These are phyloP conservation scores for Anolis apletophallus DNA, from an alignment of 2,797 vertebrate genomes.

Conservation along the genomic window DNA sequence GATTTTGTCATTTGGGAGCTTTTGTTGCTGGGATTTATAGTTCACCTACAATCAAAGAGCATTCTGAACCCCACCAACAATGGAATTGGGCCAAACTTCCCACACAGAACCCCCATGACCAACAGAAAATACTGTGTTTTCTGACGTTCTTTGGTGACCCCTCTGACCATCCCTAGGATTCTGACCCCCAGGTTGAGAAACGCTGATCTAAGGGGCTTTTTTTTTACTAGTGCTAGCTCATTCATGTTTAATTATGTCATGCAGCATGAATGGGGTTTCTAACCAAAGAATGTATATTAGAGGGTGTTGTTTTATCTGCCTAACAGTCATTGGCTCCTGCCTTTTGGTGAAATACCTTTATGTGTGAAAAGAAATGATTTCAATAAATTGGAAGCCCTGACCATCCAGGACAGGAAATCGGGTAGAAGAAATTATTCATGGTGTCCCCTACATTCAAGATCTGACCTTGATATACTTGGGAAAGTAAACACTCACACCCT, in stretches of 20 bases:
- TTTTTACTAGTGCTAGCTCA: too few species aligned
- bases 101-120: too few species aligned
- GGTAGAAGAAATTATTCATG: constrained; percentile 67
- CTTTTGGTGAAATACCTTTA: not conserved
- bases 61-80: too few species aligned
- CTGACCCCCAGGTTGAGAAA: too few species aligned
- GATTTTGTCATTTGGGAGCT: too few species aligned
- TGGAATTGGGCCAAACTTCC: too few species aligned
- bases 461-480: constrained; percentile 65
- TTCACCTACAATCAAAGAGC: too few species aligned
- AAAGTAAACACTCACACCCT: constrained; percentile 62
- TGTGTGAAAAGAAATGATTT: constrained; percentile 21
- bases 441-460: constrained; percentile 45
- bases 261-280: not conserved
- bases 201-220: not conserved
- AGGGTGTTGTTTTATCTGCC: not conserved
- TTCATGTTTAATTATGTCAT: not conserved
- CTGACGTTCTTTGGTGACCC: too few species aligned
- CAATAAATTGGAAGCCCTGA: constrained; percentile 42
- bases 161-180: too few species aligned
- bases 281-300: not conserved
- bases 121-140: too few species aligned
- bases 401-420: constrained; percentile 58
- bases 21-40: too few species aligned
- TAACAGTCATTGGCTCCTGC: not conserved